These are phyloP conservation scores for Cyprinodon brontotheroides DNA, from an alignment of 2,113 vertebrate genomes.

Conservation along the genomic window DNA sequence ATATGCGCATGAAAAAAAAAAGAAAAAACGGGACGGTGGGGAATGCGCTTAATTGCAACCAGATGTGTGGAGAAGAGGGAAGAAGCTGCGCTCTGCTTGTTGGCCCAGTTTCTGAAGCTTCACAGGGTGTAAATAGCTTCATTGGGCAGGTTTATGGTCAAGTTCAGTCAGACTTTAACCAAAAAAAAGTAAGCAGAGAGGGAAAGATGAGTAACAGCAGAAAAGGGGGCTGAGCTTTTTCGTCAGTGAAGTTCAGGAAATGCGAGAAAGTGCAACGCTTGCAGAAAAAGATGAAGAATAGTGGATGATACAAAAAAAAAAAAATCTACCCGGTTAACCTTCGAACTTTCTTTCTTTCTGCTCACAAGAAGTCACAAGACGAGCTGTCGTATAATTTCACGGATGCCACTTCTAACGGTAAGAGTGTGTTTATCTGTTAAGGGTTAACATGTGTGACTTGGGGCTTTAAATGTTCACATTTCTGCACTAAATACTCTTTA, in stretches of 20 bases:
- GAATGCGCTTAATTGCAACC: slow-evolving; percentile 39
- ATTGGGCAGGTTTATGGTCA: background rate
- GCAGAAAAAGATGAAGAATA: slow-evolving; percentile 58
- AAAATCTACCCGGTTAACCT: slow-evolving; percentile 69
- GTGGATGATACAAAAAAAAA: slow-evolving; percentile 41
- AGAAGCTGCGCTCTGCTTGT: background rate
- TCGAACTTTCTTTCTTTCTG: slow-evolving; percentile 73
- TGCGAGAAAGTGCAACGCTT: slow-evolving; percentile 72
- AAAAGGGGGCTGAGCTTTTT: background rate
- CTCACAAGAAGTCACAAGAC: slow-evolving; percentile 77
- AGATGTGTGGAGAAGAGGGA: slow-evolving; percentile 32
- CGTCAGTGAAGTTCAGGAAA: slow-evolving; percentile 66
- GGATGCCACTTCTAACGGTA: slow-evolving; percentile 42
- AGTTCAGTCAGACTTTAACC: background rate
- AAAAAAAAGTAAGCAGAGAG: background rate
- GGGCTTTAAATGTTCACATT: background rate
- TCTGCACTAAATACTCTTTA: background rate
- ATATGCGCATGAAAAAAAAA: background rate
- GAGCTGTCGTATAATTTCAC: slow-evolving; percentile 28
- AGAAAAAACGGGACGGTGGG: background rate
- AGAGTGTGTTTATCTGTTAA: background rate
- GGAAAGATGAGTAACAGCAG: slow-evolving; percentile 8
- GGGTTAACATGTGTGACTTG: background rate
- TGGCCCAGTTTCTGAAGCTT: background rate
- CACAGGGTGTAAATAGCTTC: background rate